These are phyloP conservation scores for Physella acuta DNA, from an alignment of 1,140 invertebrate genomes.

Conservation along the genomic window DNA sequence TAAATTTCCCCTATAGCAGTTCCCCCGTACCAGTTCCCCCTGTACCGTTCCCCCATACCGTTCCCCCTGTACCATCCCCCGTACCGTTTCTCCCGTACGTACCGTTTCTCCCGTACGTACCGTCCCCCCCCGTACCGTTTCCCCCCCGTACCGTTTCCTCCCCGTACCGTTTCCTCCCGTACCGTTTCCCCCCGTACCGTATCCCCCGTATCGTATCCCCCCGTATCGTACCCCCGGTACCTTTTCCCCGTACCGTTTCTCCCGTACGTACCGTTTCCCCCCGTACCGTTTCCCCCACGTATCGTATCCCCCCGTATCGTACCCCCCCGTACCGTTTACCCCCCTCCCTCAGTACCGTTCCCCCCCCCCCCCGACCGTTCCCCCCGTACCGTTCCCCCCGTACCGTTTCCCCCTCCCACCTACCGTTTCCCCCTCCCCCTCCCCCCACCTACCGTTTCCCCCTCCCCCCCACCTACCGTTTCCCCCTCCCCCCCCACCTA, in stretches of 20 bases:
- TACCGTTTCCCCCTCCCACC: too few species aligned
- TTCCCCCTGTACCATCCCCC: neutral
- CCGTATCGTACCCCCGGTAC: neutral
- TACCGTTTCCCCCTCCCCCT: too few species aligned
- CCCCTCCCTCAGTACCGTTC: neutral
- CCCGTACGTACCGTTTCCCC: neutral
- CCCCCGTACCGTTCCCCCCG: neutral
- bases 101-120: neutral
- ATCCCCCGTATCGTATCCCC: neutral
- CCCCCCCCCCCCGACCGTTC: neutral
- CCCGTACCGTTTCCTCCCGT: neutral
- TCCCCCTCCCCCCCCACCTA: too few species aligned
- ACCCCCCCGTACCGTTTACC: neutral
- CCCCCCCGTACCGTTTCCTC: neutral
- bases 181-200: neutral
- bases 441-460: too few species aligned
- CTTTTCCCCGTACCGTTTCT: neutral
- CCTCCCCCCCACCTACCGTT: too few species aligned
- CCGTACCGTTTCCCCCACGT: neutral
- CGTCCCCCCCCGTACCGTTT: neutral
- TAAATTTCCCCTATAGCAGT: neutral
- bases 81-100: neutral
- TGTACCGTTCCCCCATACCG: neutral
- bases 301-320: slow-evolving; percentile 41
- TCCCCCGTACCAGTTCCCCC: neutral